These are phyloP conservation scores for Diglossa cyanea DNA, from an alignment of 2,797 vertebrate genomes.

Conservation along the genomic window DNA sequence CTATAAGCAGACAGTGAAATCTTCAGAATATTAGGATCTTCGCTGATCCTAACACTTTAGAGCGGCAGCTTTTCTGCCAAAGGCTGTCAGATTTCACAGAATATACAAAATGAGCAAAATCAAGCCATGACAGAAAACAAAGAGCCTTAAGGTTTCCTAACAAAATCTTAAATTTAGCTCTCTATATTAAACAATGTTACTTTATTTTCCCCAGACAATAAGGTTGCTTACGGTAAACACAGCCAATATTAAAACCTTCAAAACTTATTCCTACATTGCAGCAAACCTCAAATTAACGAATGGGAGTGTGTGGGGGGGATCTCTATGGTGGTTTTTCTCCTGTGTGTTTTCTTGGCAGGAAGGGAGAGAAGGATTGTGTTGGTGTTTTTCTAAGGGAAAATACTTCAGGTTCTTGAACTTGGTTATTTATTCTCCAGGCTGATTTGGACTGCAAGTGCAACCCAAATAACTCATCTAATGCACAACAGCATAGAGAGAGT, in stretches of 20 bases:
- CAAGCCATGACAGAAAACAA: neutral
- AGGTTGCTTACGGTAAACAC: neutral
- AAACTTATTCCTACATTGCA: neutral
- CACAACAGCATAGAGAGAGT: neutral
- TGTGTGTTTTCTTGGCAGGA: neutral
- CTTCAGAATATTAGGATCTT: neutral
- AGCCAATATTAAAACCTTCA: neutral
- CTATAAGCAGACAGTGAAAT: neutral
- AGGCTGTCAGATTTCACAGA: neutral
- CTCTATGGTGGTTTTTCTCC: neutral
- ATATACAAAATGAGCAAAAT: neutral
- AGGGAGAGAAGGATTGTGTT: neutral
- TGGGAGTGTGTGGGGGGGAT: neutral
- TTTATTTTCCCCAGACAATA: neutral
- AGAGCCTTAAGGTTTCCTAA: neutral
- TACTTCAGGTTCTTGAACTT: neutral
- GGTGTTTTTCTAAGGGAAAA: neutral
- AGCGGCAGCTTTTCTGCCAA: neutral
- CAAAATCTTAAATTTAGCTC: neutral
- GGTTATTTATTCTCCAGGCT: neutral
- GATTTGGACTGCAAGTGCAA: neutral
- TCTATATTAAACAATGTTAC: neutral
- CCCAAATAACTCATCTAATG: neutral
- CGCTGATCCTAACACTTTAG: neutral
- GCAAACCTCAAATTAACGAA: constrained; percentile 25